Evolutionary conservation across 1,140 invertebrate genomes (phyloP), one percentile per base, ranked within the genome.

Genomic region (Aradophagus sp.): DNA sequence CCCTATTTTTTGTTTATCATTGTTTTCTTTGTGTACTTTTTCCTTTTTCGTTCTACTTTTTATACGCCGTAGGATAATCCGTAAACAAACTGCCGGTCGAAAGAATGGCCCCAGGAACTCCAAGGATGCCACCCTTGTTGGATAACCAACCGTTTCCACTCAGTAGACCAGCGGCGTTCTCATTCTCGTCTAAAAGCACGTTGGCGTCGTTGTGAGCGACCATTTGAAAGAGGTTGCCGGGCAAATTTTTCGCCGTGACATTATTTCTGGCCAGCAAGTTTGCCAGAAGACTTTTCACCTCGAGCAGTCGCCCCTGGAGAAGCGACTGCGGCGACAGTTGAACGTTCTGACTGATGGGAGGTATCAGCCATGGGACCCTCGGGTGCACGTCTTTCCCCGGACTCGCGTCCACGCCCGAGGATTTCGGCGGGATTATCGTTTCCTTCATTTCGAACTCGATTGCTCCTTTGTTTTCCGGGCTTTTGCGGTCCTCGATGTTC

Each of bases 111-210:
- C 81, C 82, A 8, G 82, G 81, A 5, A 78, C 80, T 4, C 81
- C 81, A 0, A 82, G 59, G 44, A 84, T 71, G 6, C 81, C 81
- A 1, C 81, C 82, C 31, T 84, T 83, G 27, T 83, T 83, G 2
- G 81, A 72, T 14, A 83, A 74, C 81, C 80, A 84, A 10, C 81
- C 81, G 20, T 84, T 84, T 4, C 82, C 82, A 8, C 71, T 74
- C 12, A 83, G 59, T 44, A 83, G 73, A 5, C 81, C 81, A n/a
- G 68, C 76, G 0, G 76, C 73, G 8, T n/a, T n/a, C n/a, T 82
- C 77, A 2, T 77, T 16, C 6, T 78, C 58, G 13, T 77, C 58
- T 5, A 74, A 78, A 36, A 79, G 76, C 19, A 81, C 80, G 23
- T 75, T 76, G 1, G 76, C 45, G 20, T 82, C 78, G n/a, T 41